Percentiles rank a stretch among this genome's conserved stretches.
phyloP scores from a whole-genome alignment of 2,113 vertebrate genomes.

The Poeciliopsis occidentalis region DNA sequence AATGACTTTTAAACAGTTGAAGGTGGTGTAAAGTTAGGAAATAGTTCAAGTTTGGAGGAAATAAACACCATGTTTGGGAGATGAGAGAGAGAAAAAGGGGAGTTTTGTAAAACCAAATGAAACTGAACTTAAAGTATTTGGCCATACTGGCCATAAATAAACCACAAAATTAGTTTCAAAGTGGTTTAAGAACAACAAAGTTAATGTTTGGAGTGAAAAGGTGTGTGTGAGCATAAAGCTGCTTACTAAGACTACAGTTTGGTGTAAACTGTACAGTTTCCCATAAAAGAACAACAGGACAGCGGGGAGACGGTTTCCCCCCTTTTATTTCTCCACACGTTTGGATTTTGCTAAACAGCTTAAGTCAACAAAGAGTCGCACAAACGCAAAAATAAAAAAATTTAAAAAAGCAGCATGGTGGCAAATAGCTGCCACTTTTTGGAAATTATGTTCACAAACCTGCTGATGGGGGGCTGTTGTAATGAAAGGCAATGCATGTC shows the following conservation, averaged over 20 bases:
- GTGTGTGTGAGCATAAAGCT: too few relatives aligned
- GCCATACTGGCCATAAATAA: too few relatives aligned
- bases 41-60: too few relatives aligned
- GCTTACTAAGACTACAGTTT: not conserved
- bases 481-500: not conserved
- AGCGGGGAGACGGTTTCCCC: constrained; percentile 44
- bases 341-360: constrained; percentile 85
- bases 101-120: too few relatives aligned
- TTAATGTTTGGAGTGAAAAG: too few relatives aligned
- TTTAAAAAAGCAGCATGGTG: constrained; percentile 34
- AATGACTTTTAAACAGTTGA: too few relatives aligned
- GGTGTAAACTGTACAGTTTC: constrained; percentile 1
- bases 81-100: too few relatives aligned
- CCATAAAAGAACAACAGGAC: constrained; percentile 16
- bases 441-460: constrained; percentile 49
- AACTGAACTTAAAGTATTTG: too few relatives aligned
- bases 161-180: too few relatives aligned
- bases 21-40: too few relatives aligned
- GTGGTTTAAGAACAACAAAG: too few relatives aligned
- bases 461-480: constrained; percentile 18
- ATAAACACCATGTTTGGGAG: too few relatives aligned
- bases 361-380: constrained; percentile 68
- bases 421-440: constrained; percentile 36
- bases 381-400: not conserved
- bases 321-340: constrained; percentile 47